phyloP scores from a whole-genome alignment of 2,888 invertebrate species.

The Seira sanloemensis region DNA sequence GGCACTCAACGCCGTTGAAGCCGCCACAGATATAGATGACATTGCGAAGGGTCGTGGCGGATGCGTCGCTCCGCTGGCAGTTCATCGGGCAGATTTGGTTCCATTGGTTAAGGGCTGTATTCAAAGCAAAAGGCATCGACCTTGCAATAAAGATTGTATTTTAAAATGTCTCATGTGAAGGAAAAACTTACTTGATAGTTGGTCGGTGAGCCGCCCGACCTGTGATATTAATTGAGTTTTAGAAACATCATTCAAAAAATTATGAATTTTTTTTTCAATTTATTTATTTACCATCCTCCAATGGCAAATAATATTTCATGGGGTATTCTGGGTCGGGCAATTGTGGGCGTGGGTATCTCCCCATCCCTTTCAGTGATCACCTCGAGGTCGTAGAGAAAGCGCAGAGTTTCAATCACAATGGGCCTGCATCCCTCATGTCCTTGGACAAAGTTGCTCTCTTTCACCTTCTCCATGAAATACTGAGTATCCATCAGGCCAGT shows the following conservation, averaged over 20 bases:
- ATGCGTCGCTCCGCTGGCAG: conserved; percentile 88
- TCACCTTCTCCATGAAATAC: conserved; percentile 89
- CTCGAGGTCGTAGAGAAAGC: conserved; percentile 93
- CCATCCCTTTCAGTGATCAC: conserved; percentile 88
- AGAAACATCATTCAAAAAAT: neutral
- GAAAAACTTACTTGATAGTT: too few relatives aligned
- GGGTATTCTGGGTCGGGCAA: conserved; percentile 85
- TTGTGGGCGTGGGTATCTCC: conserved; percentile 89
- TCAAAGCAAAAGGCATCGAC: too few relatives aligned
- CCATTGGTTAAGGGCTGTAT: conserved; percentile 86
- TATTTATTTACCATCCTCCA: conserved; percentile 76
- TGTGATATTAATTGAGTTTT: neutral
- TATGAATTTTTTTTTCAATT: neutral
- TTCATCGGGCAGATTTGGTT: conserved; percentile 91
- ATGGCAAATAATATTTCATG: conserved; percentile 92
- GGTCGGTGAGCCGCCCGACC: conserved; percentile 78
- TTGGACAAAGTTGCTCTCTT: conserved; percentile 90
- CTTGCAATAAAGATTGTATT: too few relatives aligned
- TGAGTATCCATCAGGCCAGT: conserved; percentile 90
- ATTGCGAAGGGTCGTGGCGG: conserved; percentile 89
- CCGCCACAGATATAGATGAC: conserved; percentile 91
- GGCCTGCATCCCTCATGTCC: conserved; percentile 90
- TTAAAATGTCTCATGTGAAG: too few relatives aligned
- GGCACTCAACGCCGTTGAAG: conserved; percentile 93
- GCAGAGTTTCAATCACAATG: conserved; percentile 92